phyloP scores from a whole-genome alignment of 2,797 vertebrate species.

The Pelobates cultripes region DNA sequence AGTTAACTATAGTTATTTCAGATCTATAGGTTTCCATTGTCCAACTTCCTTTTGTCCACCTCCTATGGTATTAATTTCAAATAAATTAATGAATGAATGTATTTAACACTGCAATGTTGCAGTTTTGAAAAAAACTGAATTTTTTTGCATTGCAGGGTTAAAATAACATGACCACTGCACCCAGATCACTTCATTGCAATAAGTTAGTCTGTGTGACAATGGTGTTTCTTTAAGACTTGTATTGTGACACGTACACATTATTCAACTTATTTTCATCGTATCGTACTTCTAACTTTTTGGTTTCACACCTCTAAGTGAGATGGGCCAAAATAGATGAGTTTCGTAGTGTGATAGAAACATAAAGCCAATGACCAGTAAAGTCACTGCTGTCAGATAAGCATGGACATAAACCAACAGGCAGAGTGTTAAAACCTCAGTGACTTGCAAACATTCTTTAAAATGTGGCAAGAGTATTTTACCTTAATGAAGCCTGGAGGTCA shows the following conservation, averaged over 20 bases:
- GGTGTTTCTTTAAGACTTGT: neutral
- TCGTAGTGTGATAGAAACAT: no score
- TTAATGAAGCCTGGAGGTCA: no score
- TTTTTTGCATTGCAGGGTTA: neutral
- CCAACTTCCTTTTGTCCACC: no score
- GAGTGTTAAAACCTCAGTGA: neutral
- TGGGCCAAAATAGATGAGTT: neutral
- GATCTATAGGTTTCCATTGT: no score
- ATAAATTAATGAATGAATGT: no score
- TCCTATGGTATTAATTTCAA: no score
- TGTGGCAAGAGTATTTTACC: neutral
- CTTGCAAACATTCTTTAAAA: neutral
- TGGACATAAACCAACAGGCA: neutral
- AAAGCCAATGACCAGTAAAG: slow-evolving; percentile 6
- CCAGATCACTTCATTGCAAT: no score
- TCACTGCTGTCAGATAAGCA: neutral
- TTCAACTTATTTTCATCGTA: neutral
- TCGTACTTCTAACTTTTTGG: neutral
- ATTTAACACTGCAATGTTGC: no score
- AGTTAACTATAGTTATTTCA: no score
- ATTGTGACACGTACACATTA: neutral
- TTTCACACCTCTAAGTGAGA: neutral
- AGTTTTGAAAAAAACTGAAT: neutral
- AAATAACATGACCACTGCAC: no score
- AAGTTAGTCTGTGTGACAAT: no score